Evolutionary conservation across 2,113 vertebrate species (phyloP), one percentile per base, ranked within the genome.

Genomic region (Oxygymnocypris stewartii): DNA sequence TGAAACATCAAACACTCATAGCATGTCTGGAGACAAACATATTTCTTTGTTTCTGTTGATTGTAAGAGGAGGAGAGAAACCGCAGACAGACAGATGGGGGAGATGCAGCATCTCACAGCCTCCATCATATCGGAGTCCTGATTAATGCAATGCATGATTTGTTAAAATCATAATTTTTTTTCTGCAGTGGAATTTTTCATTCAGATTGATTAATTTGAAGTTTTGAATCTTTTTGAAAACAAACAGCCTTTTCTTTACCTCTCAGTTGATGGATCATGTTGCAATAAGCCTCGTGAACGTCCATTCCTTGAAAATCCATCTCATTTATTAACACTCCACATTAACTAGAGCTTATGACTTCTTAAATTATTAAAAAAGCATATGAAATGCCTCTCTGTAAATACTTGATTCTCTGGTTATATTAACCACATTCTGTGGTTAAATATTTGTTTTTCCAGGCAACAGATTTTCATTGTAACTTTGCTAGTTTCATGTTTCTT

Each of bases 1-100:
- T 69, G 40, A 84, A 28, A 79, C 61, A 79, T 73, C 81, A 69
- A 76, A 77, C 44, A 20, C 20, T 84, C 12, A 71, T 47, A 65
- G 13, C 40, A 42, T 37, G 9, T 82, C 73, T 77, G 44, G 42
- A 59, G 16, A 13, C 78, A 67, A 78, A 31, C 6, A 16, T 11
- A 18, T 74, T 40, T 37, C 31, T 51, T 65, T 28, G 65, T 54
- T 84, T 47, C 31, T 47, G 31, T 10, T 78, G 79, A 79, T 23
- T 71, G 47, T 44, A 49, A 59, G 73, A 35, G 59, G 16, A 49
- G 71, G 65, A 65, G 25, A 63, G 69, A 54, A 82, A 23, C 44
- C 16, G 6, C 49, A 23, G 57, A 65, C 71, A 61, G 75, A 54
- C 71, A 49, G 75, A 87, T 0, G 14, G 42, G 14, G 59, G 23